These are phyloP conservation scores for Gonioctena quinquepunctata DNA, from an alignment of 1,140 invertebrate species.

Conservation along the genomic window DNA sequence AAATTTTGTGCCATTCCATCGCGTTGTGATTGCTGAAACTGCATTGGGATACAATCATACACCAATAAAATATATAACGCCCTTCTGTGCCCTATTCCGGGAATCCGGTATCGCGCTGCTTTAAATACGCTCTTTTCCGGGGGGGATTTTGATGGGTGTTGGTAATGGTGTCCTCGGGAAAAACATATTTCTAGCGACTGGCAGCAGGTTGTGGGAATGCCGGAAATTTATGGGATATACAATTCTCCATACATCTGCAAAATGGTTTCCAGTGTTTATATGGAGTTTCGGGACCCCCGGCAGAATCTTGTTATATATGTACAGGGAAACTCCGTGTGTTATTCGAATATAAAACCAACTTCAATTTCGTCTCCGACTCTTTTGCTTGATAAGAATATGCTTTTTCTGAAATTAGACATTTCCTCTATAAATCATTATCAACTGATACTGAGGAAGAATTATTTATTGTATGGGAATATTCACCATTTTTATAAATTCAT, in stretches of 20 bases:
- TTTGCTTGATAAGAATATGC: too few species aligned
- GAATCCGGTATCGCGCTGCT: neutral
- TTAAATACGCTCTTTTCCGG: slow-evolving; percentile 4
- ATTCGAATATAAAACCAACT: too few species aligned
- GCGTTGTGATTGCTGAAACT: slow-evolving; percentile 21
- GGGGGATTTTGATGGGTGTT: neutral
- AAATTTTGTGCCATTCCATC: slow-evolving; percentile 27
- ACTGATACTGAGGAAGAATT: too few species aligned
- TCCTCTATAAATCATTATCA: too few species aligned
- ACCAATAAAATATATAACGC: slow-evolving; percentile 26
- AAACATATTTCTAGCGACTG: neutral
- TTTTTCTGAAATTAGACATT: too few species aligned
- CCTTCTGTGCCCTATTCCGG: neutral
- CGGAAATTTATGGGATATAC: neutral
- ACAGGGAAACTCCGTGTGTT: too few species aligned
- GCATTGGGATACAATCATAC: slow-evolving; percentile 30
- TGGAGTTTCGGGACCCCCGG: neutral
- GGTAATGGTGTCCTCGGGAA: neutral
- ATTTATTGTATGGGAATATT: too few species aligned
- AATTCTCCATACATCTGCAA: neutral
- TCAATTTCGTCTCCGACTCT: too few species aligned
- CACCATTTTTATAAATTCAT: too few species aligned
- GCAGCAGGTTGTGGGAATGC: neutral
- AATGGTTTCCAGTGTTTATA: neutral
- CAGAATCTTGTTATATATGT: too few species aligned